These are phyloP conservation scores for Formica selysi DNA, from an alignment of 1,140 invertebrate species.

Conservation along the genomic window DNA sequence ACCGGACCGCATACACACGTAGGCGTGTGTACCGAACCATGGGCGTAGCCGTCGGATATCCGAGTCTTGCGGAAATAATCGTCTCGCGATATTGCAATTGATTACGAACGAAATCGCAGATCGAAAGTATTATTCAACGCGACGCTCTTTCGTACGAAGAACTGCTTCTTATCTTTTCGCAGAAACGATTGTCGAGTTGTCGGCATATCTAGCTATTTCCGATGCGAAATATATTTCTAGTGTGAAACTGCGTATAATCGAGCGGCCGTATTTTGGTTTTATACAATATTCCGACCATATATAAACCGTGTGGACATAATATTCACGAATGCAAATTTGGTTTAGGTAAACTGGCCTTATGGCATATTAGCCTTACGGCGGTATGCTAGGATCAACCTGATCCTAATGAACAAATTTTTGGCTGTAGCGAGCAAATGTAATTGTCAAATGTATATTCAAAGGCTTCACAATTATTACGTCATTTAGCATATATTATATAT, in stretches of 20 bases:
- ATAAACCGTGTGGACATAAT: conserved; percentile 28
- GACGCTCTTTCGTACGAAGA: neutral
- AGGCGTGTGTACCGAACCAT: conserved; percentile 48
- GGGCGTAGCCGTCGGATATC: conserved; percentile 36
- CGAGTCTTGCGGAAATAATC: conserved; percentile 43
- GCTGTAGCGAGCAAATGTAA: neutral
- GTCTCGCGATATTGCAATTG: neutral
- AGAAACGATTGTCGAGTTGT: neutral
- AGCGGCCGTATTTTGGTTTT: conserved; percentile 28
- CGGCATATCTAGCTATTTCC: neutral
- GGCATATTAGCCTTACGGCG: neutral
- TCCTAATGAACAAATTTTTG: conserved; percentile 31
- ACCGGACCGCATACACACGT: conserved; percentile 32
- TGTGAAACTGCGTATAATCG: neutral
- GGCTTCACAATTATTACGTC: conserved; percentile 17
- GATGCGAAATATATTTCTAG: neutral
- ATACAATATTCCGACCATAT: conserved; percentile 8
- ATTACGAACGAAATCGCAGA: neutral
- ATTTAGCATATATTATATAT: neutral
- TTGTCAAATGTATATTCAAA: neutral
- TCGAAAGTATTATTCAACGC: conserved; percentile 7
- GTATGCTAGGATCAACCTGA: neutral
- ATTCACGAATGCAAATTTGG: conserved; percentile 44
- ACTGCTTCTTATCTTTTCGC: neutral
- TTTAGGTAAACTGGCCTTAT: conserved; percentile 19